Conservation (phyloP, 2,888 invertebrate species). For the Cenopis cana region DNA sequence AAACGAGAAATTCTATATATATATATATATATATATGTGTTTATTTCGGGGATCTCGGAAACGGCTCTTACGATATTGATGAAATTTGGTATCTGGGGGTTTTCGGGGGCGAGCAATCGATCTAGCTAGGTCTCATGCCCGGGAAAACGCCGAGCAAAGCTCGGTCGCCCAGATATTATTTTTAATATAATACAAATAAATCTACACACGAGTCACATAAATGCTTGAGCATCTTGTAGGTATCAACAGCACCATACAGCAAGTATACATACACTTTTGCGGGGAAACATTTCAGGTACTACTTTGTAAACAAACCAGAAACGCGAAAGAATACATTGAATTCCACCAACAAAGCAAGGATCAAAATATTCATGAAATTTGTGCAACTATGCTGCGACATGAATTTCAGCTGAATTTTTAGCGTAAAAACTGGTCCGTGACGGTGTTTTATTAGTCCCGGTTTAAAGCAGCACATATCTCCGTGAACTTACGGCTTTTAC, state of each 20-base stretch:
- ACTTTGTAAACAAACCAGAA: constrained; percentile 4
- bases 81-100: too few species aligned
- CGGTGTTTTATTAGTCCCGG: constrained; percentile 40
- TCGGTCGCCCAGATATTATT: too few species aligned
- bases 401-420: constrained; percentile 27
- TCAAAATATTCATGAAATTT: constrained; percentile 17
- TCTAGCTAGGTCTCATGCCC: too few species aligned
- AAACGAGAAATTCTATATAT: too few species aligned
- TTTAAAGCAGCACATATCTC: constrained; percentile 43
- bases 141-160: too few species aligned
- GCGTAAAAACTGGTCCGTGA: constrained; percentile 31
- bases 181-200: not conserved
- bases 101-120: too few species aligned
- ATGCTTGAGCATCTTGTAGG: not conserved
- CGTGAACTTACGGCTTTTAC: constrained; percentile 47
- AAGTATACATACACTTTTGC: not conserved
- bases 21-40: too few species aligned
- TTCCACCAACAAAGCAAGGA: not conserved
- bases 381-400: constrained; percentile 19
- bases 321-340: not conserved
- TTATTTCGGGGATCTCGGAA: too few species aligned
- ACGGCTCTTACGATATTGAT: too few species aligned
- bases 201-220: not conserved
- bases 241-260: not conserved
- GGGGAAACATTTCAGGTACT: not conserved